These are phyloP conservation scores for Serilophus lunatus DNA, from an alignment of 2,113 vertebrate genomes.

Conservation along the genomic window DNA sequence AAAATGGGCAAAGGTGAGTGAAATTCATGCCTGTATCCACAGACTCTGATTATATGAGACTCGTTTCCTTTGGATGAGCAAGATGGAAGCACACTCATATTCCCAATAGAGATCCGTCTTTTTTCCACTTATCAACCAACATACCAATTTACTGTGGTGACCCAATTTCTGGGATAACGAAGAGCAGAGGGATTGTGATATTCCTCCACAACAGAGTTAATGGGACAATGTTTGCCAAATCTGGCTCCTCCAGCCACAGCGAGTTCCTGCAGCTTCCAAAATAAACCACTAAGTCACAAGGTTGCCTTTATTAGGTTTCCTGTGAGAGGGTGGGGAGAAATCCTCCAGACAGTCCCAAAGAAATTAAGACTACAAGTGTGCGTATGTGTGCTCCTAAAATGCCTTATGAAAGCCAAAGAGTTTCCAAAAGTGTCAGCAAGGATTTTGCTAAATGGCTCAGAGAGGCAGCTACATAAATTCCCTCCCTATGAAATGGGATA, in stretches of 20 bases:
- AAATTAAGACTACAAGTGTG: not conserved
- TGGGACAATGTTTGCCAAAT: not conserved
- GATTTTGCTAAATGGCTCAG: not conserved
- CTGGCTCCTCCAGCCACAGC: not conserved
- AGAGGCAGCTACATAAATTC: not conserved
- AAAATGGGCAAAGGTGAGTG: not conserved
- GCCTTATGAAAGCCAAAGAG: not conserved
- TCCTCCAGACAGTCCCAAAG: constrained; percentile 5
- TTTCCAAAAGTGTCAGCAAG: not conserved
- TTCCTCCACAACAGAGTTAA: not conserved
- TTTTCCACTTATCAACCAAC: not conserved
- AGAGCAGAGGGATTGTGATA: not conserved
- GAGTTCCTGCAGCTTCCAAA: not conserved
- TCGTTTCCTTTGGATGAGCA: not conserved
- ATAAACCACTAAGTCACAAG: constrained; percentile 39
- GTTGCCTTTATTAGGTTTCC: constrained; percentile 23
- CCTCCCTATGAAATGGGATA: not conserved
- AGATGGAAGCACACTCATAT: not conserved
- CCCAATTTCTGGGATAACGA: not conserved
- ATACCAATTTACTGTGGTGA: not conserved
- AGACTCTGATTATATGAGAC: not conserved
- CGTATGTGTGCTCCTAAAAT: not conserved
- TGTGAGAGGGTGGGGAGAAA: not conserved
- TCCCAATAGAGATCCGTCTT: not conserved
- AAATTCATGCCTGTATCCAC: not conserved